Base-by-base conservation (phyloP, 2,113 vertebrate species). In the Chiloscyllium plagiosum region DNA sequence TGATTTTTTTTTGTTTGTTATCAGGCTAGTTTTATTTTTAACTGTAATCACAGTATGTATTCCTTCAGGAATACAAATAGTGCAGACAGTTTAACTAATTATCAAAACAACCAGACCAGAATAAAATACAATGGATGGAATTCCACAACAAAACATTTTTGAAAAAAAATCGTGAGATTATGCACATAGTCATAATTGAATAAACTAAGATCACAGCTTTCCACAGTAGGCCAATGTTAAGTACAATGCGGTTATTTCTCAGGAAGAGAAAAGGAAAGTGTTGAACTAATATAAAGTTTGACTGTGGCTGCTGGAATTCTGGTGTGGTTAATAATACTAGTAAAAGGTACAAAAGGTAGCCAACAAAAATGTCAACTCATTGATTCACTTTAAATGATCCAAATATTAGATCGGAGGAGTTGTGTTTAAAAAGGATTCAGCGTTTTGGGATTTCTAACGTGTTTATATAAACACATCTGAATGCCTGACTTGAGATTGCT, bases 41-140 rank as follows among this genome's bases (percentile, higher is more conserved):
- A 83, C 80, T 42, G 37, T 83, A 83, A 83, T 83, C 80, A 22
- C 80, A 83, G 17, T 83, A 83, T 42, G 80, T 83, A 61, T 61
- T 61, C 80, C 37, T 37, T 37, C 15, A 37, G n/a, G 37, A 47
- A 83, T n/a, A 52, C 87, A 90, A 90, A 33, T 90, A 90, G 87
- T 90, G 12, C 26, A 90, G 87, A 90, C 24, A 50, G 47, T 90
- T 90, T 52, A n/a, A 33, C 10, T 90, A 90, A 90, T 90, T 90
- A 56, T 90, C 47, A 90, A 90, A 61, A 61, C 87, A 90, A 90
- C 24, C 87, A 61, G 52, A 90, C 52, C 24, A 90, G 52, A 90
- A n/a, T 4, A 65, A 61, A 90, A 61, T 61, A 90, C 87, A 90
- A 56, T 61, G 87, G 87, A 90, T 90, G 52, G 33, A 90, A 61